Evolutionary conservation across 2,888 invertebrate species (phyloP), one percentile per base, ranked within the genome.

Genomic region (Reticulitermes lucifugus): DNA sequence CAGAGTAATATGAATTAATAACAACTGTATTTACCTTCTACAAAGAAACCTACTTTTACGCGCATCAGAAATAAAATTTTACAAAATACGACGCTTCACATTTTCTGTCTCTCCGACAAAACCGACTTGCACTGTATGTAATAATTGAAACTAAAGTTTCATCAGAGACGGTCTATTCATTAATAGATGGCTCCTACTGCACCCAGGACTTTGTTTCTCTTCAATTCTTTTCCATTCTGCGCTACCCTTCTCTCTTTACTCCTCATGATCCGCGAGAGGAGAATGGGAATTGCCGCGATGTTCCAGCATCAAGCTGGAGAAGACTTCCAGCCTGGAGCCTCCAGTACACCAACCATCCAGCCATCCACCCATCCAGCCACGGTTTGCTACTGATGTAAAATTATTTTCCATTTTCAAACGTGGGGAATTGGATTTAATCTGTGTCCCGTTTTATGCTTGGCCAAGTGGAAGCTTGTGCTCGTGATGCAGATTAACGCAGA

Each of bases 371-470:
- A 65, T 22, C 35, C 83, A 46, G 73, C 77, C 71, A 46, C 71
- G 29, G 85, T 71, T 82, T 86, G 86, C 81, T 84, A 80, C 86
- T 86, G 86, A 87, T 86, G 87, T 86, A 84, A 86, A 87, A 87
- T 87, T 87, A 87, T 87, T 87, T 87, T 86, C 86, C 87, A 87
- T 87, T 87, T 87, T 87, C 85, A 87, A 87, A 87, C 85, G 86
- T 81, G 75, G 86, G 85, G 87, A 87, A 87, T 87, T 87, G 87
- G 87, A 87, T 87, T 87, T 87, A 87, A 87, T 87, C 87, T 86
- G 85, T 85, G 87, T 86, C 85, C 87, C 83, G 87, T 86, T 87
- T 87, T 85, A 83, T 84, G 87, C 87, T 87, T 71, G 79, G 86
- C 86, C 79, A 83, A 87, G 87, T 84, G 87, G 87, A 87, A 87